Base-by-base conservation (phyloP, 2,888 invertebrate genomes). In the Lycaena phlaeas region DNA sequence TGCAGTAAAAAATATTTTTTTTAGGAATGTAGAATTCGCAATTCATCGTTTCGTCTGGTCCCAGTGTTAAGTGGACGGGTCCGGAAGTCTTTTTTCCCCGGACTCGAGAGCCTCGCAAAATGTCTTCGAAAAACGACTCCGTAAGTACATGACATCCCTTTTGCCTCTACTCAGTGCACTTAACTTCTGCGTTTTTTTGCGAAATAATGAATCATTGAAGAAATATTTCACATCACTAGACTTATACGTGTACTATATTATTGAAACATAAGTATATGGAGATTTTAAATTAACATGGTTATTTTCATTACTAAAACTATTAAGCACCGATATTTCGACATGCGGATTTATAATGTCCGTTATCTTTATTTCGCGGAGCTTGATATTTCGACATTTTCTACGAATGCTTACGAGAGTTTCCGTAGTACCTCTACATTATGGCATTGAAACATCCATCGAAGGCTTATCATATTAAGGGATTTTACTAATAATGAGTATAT, bases 91-190 rank as follows among this genome's bases (percentile, higher is more conserved):
- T 78, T 74, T 79, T 68, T 61, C 59, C 59, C 59, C 63, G 70
- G 71, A 71, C 72, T 71, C 77, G 65, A 82, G 70, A 66, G 68
- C 64, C 57, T 63, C 63, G 76, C 75, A 68, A 81, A 82, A 79
- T 74, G 70, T 78, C 76, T 78, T 71, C 66, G 53, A 67, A 73
- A 64, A 75, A 72, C 65, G 69, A 76, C 69, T 74, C 77, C 57
- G 64, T 65, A 72, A 77, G 77, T 71, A 72, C 72, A 63, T 63
- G 63, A 70, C 66, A 65, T 77, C 63, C 68, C 64, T 63, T 64
- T 58, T 54, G 46, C 49, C 54, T 54, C 56, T 60, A 52, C 54
- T 66, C 65, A 69, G 66, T 51, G 62, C 70, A 68, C 76, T 75
- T 65, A 61, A 36, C 52, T 54, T 51, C 53, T 41, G 37, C 47